These are phyloP conservation scores for Yponomeuta evonymella DNA, from an alignment of 2,888 invertebrate species.

Conservation along the genomic window DNA sequence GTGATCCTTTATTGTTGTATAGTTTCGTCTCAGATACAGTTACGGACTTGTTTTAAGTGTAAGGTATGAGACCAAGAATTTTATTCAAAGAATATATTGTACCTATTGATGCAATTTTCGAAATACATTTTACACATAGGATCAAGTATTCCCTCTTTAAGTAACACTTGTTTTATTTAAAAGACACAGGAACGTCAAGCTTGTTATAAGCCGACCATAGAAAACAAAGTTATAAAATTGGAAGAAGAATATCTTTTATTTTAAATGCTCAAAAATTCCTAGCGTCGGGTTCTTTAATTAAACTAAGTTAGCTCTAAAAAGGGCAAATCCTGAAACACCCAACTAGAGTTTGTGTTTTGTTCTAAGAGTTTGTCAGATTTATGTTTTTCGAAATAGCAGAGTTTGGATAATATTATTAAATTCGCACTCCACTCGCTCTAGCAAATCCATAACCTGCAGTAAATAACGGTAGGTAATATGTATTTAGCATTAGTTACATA, in stretches of 20 bases:
- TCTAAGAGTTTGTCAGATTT: too few species aligned
- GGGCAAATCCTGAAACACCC: too few species aligned
- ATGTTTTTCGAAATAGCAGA: too few species aligned
- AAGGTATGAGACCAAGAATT: constrained; percentile 71
- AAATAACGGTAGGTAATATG: too few species aligned
- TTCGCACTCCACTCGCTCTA: too few species aligned
- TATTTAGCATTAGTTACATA: too few species aligned
- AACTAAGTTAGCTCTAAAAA: background rate
- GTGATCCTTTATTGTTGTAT: constrained; percentile 29
- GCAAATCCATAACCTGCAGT: too few species aligned
- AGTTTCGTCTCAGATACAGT: constrained; percentile 40
- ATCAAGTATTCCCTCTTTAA: constrained; percentile 65
- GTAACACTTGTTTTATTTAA: constrained; percentile 18
- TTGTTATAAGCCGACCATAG: background rate
- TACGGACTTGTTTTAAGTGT: constrained; percentile 60
- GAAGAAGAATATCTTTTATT: background rate
- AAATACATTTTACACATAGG: constrained; percentile 72
- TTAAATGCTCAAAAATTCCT: background rate
- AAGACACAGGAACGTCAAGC: background rate
- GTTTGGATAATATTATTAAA: too few species aligned
- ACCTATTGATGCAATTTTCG: constrained; percentile 67
- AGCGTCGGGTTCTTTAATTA: background rate
- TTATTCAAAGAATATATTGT: constrained; percentile 70
- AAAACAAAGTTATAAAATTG: background rate
- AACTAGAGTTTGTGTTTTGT: too few species aligned